Percentiles rank a stretch among this genome's conserved stretches.
Evolutionary conservation across 2,888 invertebrate species (phyloP).

Genomic region (Cataglyphis rosenhaueri): DNA sequence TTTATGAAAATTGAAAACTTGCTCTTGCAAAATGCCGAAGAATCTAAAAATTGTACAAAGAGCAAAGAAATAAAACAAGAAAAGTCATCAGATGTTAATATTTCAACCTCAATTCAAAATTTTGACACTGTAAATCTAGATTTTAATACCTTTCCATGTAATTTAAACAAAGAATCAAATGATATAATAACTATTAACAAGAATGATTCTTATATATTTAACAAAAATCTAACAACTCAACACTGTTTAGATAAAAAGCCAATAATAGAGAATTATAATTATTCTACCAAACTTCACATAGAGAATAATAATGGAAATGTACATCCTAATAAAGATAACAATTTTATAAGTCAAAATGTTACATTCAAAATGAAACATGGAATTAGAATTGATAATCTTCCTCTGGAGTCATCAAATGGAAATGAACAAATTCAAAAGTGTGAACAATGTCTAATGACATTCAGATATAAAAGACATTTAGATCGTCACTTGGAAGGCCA

Average conservation of each 20-base stretch:
- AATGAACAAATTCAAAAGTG: constrained; percentile 69
- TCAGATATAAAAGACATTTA: constrained; percentile 80
- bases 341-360: constrained; percentile 31
- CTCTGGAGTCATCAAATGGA: constrained; percentile 36
- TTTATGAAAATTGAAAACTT: constrained; percentile 71
- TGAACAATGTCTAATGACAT: constrained; percentile 79
- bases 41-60: constrained; percentile 8
- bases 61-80: constrained; percentile 25
- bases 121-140: background rate
- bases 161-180: background rate
- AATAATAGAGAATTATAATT: constrained; percentile 6
- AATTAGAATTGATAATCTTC: constrained; percentile 20
- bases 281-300: background rate
- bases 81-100: background rate
- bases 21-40: constrained; percentile 41
- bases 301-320: constrained; percentile 14
- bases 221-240: constrained; percentile 14
- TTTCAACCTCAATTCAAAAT: constrained; percentile 2
- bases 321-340: constrained; percentile 31
- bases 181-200: background rate
- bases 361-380: constrained; percentile 1
- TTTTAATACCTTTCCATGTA: background rate
- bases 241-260: background rate
- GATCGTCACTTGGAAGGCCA: constrained; percentile 82
- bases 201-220: background rate